Evolutionary conservation across 2,888 invertebrate genomes (phyloP).

Genomic region (Microctonus brassicae): DNA sequence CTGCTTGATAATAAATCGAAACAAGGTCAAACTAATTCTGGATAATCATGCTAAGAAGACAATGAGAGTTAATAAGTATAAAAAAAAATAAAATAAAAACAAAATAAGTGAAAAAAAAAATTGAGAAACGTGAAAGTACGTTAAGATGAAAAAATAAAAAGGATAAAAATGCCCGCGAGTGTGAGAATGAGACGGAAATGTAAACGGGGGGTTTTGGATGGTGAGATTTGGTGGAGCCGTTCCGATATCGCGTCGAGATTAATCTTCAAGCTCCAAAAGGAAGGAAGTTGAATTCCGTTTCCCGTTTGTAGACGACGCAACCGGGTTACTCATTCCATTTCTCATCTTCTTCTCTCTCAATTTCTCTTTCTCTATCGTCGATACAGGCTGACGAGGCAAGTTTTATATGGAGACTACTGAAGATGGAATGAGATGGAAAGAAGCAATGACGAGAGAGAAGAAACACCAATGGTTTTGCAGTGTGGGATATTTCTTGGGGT

Average conservation of each 20-base stretch:
- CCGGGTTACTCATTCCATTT: slow-evolving; percentile 49
- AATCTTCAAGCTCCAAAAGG: slow-evolving; percentile 61
- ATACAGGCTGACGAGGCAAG: slow-evolving; percentile 60
- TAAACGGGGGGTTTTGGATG: slow-evolving; percentile 22
- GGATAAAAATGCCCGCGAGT: neutral
- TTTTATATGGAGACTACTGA: slow-evolving; percentile 48
- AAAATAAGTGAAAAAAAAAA: neutral
- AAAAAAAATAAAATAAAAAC: neutral
- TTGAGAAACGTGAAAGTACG: neutral
- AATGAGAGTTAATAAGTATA: too few relatives aligned
- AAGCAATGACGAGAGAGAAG: slow-evolving; percentile 28
- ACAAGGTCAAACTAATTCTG: too few relatives aligned
- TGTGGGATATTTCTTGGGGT: slow-evolving; percentile 59
- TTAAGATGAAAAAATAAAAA: neutral
- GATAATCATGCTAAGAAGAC: too few relatives aligned
- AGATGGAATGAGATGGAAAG: slow-evolving; percentile 27
- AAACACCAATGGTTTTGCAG: too few relatives aligned
- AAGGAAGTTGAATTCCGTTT: slow-evolving; percentile 67
- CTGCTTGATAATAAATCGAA: too few relatives aligned
- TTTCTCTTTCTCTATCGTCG: slow-evolving; percentile 21
- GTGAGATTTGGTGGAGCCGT: slow-evolving; percentile 31
- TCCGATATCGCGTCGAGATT: slow-evolving; percentile 52
- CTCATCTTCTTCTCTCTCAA: slow-evolving; percentile 42
- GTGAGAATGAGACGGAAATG: slow-evolving; percentile 24
- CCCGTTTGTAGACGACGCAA: slow-evolving; percentile 53